phyloP scores from a whole-genome alignment of 2,113 vertebrate genomes.

The Rynchops niger region DNA sequence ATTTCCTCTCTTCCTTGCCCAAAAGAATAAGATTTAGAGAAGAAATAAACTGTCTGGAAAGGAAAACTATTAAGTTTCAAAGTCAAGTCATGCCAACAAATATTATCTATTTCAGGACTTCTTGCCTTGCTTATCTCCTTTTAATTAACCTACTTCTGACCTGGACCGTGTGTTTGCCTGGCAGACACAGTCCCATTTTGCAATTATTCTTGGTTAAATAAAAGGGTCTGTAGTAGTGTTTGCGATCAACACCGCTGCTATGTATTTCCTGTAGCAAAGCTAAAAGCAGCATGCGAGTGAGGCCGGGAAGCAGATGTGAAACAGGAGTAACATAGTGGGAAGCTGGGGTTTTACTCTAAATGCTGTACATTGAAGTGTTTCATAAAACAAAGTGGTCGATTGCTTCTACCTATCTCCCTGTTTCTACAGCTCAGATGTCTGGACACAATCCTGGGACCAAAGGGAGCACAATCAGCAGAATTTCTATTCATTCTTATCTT shows the following conservation, averaged over 20 bases:
- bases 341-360: not conserved
- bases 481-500: conserved; percentile 64
- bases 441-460: not conserved
- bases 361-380: not conserved
- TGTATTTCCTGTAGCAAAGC: not conserved
- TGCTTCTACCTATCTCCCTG: not conserved
- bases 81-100: conserved; percentile 32
- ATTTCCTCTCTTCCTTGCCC: conserved; percentile 7
- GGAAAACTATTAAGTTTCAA: conserved; percentile 34
- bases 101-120: conserved; percentile 40
- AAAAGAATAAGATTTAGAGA: conserved; percentile 1
- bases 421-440: not conserved
- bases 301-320: not conserved
- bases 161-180: not conserved
- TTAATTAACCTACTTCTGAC: conserved; percentile 61
- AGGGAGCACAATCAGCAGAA: conserved; percentile 1
- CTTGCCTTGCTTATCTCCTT: conserved; percentile 27
- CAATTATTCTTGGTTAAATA: conserved; percentile 18
- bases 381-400: not conserved
- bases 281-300: not conserved
- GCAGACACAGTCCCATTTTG: not conserved
- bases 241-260: not conserved
- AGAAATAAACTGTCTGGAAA: not conserved
- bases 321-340: not conserved
- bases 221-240: not conserved